Evolutionary conservation across 2,113 vertebrate genomes (phyloP).

Genomic region (Phyllostomus discolor): DNA sequence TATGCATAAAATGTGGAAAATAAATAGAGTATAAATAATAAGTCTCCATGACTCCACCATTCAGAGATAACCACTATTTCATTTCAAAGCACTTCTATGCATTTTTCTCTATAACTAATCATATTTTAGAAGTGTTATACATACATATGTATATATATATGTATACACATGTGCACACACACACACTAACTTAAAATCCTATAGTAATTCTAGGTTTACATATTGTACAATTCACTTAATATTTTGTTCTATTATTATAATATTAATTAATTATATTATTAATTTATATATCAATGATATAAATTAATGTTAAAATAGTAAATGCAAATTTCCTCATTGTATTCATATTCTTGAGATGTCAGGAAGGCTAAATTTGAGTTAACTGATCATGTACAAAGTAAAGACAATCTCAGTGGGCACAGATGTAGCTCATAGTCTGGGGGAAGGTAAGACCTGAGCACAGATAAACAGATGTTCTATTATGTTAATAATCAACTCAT

Average conservation of each 20-base stretch:
- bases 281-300: not conserved
- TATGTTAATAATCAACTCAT: not conserved
- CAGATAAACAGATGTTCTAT: not conserved
- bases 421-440: not conserved
- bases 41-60: not conserved
- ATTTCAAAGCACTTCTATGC: not conserved
- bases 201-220: not conserved
- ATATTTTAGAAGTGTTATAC: not conserved
- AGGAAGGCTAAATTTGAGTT: not conserved
- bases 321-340: not conserved
- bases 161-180: not conserved
- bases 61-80: not conserved
- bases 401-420: not conserved
- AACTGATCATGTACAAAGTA: not conserved
- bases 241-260: not conserved
- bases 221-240: not conserved
- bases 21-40: not conserved
- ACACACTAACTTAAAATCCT: not conserved
- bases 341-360: not conserved
- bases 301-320: not conserved
- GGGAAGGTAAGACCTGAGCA: not conserved
- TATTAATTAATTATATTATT: not conserved
- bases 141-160: not conserved
- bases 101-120: not conserved
- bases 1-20: not conserved